Base-by-base conservation (phyloP, 2,797 vertebrate genomes). In the Echeneis naucrates region DNA sequence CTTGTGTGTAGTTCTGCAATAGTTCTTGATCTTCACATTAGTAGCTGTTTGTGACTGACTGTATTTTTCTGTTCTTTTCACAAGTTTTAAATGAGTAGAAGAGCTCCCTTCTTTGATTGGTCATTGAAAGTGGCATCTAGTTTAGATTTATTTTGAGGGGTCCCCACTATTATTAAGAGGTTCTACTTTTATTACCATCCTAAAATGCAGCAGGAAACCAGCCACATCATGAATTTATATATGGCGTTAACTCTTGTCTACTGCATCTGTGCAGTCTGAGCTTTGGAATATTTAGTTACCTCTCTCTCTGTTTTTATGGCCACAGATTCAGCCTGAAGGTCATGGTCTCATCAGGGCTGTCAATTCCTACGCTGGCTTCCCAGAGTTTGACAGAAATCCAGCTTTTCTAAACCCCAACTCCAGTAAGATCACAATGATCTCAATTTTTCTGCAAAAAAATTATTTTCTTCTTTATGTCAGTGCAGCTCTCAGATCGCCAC, bases 351-450 rank as follows among this genome's bases (percentile, higher is more conserved):
- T 97, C 69, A 94, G 95, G 84, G 95, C 93, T 0, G 94, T 97
- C 75, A 95, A 94, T 91, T 97, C 97, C 5, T 96, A 95, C 0
- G 90, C 95, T 67, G 97, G 95, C n/a, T 97, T 98, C 88, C 93
- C 94, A 1, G 97, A 98, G 44, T 93, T 95, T 61, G 90, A 91
- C 81, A 90, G 82, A 88, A 93, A 84, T 53, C 95, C 95, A 1
- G 35, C 93, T 77, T 83, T 93, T 40, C 91, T 94, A 64, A 91
- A 92, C 63, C 92, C 93, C 13, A 92, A 94, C 24, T 79, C 89
- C 27, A 92, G 94, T 95, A 88, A 90, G 93, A 14, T 35, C 17
- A 37, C 23, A 51, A n/a, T 48, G 24, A 50, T 40, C 27, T 13
- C 7, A 32, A 12, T 19, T 19, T 4, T n/a, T 32, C 10, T 5